Conservation (phyloP, 92 coral and sea anemone genomes). For the Phenganax marumi region DNA sequence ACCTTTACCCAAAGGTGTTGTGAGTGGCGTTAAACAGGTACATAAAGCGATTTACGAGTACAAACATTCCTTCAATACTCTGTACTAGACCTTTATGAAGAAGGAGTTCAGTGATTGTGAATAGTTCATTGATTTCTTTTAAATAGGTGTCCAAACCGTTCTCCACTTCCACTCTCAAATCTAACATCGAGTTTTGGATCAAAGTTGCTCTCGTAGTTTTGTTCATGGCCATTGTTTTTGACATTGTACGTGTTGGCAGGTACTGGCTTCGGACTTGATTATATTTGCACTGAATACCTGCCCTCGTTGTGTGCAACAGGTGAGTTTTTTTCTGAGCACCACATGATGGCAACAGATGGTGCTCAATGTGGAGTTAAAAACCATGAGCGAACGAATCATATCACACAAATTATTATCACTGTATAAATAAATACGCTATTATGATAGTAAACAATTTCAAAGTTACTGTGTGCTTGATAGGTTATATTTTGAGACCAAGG, state of each 20-base stretch:
- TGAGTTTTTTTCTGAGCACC: neutral
- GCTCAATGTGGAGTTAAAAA: too few species aligned
- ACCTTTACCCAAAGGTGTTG: conserved; percentile 89
- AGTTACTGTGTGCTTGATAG: too few species aligned
- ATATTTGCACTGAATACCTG: neutral
- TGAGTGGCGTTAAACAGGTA: conserved; percentile 74
- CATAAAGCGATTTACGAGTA: too few species aligned
- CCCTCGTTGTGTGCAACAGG: too few species aligned
- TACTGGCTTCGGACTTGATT: conserved; percentile 60
- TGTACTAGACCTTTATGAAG: neutral
- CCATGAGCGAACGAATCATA: too few species aligned
- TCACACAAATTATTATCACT: too few species aligned
- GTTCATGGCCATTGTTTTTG: conserved; percentile 67
- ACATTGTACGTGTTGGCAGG: conserved; percentile 61
- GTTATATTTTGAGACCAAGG: too few species aligned
- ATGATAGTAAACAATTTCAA: too few species aligned
- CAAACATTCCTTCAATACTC: neutral
- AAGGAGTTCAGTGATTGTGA: neutral
- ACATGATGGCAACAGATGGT: neutral
- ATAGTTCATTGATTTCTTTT: neutral
- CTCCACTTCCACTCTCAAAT: conserved; percentile 26
- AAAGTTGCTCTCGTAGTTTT: conserved; percentile 67
- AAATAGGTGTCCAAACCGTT: conserved; percentile 27
- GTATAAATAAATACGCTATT: too few species aligned
- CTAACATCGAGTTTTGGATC: conserved; percentile 53